Evolutionary conservation across 2,113 vertebrate genomes (phyloP).

Genomic region (Tretioscincus oriximinensis): DNA sequence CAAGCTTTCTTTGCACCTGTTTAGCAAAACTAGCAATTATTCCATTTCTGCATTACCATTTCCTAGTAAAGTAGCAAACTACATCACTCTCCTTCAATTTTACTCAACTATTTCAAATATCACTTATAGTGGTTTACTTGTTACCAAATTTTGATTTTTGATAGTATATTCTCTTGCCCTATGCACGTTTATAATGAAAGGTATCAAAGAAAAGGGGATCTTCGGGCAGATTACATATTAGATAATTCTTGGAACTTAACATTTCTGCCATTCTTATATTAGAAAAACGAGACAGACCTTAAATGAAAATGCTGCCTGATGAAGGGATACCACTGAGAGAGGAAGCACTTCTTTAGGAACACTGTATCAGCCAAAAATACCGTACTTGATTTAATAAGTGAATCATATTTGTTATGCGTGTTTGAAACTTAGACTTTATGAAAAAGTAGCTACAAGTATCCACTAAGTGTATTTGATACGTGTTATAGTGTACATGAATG

Average conservation of each 20-base stretch:
- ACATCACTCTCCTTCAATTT: slow-evolving; percentile 5
- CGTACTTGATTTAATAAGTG: slow-evolving; percentile 18
- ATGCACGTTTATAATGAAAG: slow-evolving; percentile 24
- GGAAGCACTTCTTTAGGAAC: not conserved
- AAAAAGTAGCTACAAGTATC: not conserved
- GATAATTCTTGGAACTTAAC: slow-evolving; percentile 13
- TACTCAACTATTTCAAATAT: slow-evolving; percentile 8
- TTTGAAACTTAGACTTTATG: slow-evolving; percentile 2
- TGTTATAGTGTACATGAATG: not conserved
- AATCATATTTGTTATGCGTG: slow-evolving; percentile 11
- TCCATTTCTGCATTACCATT: not conserved
- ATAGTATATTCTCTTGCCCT: not conserved
- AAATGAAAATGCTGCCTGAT: not conserved
- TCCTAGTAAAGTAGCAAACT: not conserved
- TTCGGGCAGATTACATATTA: slow-evolving; percentile 19
- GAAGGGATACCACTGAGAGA: not conserved
- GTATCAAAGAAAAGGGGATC: slow-evolving; percentile 10
- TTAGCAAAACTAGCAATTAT: not conserved
- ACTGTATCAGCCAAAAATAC: not conserved
- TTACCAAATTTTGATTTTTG: not conserved
- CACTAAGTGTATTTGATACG: not conserved
- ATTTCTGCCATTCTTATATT: accelerated
- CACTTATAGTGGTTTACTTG: accelerated
- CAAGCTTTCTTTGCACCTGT: not conserved
- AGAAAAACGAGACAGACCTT: not conserved